phyloP scores from a whole-genome alignment of 92 coral and sea anemone genomes.

The Bergia puertoricense region DNA sequence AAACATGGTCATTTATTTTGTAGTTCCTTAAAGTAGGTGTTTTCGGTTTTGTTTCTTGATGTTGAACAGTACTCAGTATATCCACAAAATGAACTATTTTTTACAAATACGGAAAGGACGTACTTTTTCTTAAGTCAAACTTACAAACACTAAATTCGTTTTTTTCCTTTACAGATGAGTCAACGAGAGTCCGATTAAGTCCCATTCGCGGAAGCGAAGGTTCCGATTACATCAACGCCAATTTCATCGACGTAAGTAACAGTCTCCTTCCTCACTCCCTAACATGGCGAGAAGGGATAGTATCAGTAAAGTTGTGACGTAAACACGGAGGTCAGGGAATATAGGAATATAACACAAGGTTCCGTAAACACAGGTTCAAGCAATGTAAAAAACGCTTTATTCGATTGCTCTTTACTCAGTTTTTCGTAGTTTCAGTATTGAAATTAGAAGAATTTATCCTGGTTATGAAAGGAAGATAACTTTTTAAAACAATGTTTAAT shows the following conservation, averaged over 20 bases:
- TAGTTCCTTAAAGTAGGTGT: background rate
- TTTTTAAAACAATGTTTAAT: background rate
- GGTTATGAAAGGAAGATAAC: too few relatives aligned
- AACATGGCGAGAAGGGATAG: too few relatives aligned
- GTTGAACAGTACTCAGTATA: too few relatives aligned
- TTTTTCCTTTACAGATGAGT: conserved; percentile 65
- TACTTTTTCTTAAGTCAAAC: background rate
- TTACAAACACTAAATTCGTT: background rate
- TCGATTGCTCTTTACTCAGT: too few relatives aligned
- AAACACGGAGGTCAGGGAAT: too few relatives aligned
- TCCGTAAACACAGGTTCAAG: too few relatives aligned
- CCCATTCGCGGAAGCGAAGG: conserved; percentile 91
- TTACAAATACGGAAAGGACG: background rate
- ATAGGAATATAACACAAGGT: too few relatives aligned
- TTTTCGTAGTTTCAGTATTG: background rate
- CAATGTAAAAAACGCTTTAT: too few relatives aligned
- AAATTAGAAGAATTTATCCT: background rate
- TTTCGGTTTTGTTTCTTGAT: too few relatives aligned
- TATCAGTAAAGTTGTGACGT: too few relatives aligned
- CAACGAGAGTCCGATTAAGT: conserved; percentile 82
- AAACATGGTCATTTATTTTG: background rate
- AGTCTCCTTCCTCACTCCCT: too few relatives aligned
- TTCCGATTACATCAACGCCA: conserved; percentile 97
- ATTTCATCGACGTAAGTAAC: conserved; percentile 90
- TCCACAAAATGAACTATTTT: background rate